These are phyloP conservation scores for Reticulitermes lucifugus DNA, from an alignment of 2,888 invertebrate genomes.

Conservation along the genomic window DNA sequence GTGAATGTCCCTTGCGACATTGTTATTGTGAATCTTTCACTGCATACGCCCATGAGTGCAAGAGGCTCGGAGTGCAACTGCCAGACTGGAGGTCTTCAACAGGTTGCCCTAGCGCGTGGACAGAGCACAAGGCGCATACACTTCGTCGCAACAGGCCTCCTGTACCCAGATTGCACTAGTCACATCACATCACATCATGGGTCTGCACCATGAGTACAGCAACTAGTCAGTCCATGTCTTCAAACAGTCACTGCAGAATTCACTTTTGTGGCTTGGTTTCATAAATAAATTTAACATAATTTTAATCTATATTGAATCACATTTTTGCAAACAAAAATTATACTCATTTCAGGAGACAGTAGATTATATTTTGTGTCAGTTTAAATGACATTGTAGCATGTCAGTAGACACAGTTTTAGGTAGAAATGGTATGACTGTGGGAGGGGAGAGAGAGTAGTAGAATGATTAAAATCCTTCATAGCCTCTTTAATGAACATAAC, in stretches of 20 bases:
- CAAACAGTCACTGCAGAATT: slow-evolving; percentile 19
- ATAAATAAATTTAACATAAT: background rate
- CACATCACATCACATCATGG: background rate
- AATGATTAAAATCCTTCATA: too few relatives aligned
- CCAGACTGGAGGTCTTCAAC: slow-evolving; percentile 78
- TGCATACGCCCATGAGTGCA: slow-evolving; percentile 90
- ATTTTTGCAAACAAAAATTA: too few relatives aligned
- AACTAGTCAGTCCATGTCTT: slow-evolving; percentile 49
- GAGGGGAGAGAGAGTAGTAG: too few relatives aligned
- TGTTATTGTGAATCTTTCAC: slow-evolving; percentile 93
- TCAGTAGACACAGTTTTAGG: too few relatives aligned
- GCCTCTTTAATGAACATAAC: too few relatives aligned
- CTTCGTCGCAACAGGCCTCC: slow-evolving; percentile 44
- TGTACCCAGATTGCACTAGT: slow-evolving; percentile 39
- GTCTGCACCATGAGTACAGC: background rate
- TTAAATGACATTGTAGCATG: too few relatives aligned
- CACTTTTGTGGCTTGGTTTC: background rate
- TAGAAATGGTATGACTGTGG: too few relatives aligned
- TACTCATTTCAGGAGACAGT: too few relatives aligned
- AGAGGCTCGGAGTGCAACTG: slow-evolving; percentile 78
- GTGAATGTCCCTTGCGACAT: slow-evolving; percentile 82
- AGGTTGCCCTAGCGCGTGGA: slow-evolving; percentile 70
- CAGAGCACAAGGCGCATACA: slow-evolving; percentile 46
- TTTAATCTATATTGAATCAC: background rate
- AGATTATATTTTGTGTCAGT: too few relatives aligned